These are phyloP conservation scores for Trachelus troglodyta DNA, from an alignment of 2,888 invertebrate genomes.

Conservation along the genomic window DNA sequence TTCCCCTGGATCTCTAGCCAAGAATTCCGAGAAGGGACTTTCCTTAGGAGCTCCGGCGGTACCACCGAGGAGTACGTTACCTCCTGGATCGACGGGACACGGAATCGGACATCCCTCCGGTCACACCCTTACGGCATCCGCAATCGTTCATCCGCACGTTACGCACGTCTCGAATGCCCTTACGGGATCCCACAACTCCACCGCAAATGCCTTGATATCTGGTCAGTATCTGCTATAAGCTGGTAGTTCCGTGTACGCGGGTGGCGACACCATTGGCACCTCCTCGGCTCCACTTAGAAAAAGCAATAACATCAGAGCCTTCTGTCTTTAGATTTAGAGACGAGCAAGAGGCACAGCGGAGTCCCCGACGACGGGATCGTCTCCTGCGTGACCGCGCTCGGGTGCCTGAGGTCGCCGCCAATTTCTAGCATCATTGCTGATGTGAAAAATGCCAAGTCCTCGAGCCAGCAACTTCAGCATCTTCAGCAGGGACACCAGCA, in stretches of 20 bases:
- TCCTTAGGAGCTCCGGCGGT: constrained; percentile 58
- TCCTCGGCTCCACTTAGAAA: too few species aligned
- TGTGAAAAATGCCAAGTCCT: constrained; percentile 53
- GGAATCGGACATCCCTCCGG: constrained; percentile 54
- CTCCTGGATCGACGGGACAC: constrained; percentile 45
- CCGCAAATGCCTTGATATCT: constrained; percentile 58
- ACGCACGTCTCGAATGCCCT: constrained; percentile 57
- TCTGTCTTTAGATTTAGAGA: constrained; percentile 51
- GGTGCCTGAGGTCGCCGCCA: constrained; percentile 56
- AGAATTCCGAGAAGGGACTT: constrained; percentile 43
- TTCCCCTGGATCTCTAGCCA: constrained; percentile 29
- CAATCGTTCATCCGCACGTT: constrained; percentile 61
- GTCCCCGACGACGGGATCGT: constrained; percentile 60
- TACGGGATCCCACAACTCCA: constrained; percentile 43
- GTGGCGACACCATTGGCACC: not conserved
- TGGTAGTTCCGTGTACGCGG: not conserved
- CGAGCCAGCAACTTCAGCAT: constrained; percentile 55
- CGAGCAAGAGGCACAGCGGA: constrained; percentile 53
- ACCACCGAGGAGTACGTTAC: constrained; percentile 57
- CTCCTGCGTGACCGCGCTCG: constrained; percentile 61
- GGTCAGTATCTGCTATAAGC: constrained; percentile 43
- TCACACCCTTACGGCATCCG: constrained; percentile 61
- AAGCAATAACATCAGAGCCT: not conserved
- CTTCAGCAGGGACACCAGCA: constrained; percentile 39
- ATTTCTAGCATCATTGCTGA: constrained; percentile 61